Conservation (phyloP, 92 coral and sea anemone genomes). For the Montipora capitata region DNA sequence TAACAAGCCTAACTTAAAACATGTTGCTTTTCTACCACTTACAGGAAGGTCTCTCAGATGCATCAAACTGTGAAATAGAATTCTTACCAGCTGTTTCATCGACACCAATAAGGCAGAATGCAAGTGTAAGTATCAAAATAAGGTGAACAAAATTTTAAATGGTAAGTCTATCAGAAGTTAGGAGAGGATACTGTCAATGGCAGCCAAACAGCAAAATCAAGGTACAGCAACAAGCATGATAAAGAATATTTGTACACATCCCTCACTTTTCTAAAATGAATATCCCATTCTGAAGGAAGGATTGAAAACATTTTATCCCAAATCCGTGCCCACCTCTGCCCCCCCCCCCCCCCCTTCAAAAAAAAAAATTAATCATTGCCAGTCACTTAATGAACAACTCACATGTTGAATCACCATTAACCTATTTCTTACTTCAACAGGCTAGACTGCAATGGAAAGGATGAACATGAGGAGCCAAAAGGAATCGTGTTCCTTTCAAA, state of each 20-base stretch:
- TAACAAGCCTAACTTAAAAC: not conserved
- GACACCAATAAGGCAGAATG: not conserved
- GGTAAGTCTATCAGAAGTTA: not conserved
- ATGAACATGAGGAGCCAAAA: conserved; percentile 14
- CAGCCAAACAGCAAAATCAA: not conserved
- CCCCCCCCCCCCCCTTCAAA: too few species aligned
- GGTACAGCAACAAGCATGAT: too few species aligned
- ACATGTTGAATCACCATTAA: too few species aligned
- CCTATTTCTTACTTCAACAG: conserved; percentile 25
- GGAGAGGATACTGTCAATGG: too few species aligned
- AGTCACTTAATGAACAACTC: too few species aligned
- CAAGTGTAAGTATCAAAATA: not conserved
- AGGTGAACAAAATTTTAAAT: not conserved
- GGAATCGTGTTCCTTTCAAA: conserved; percentile 63
- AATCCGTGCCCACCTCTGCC: too few species aligned
- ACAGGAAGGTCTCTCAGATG: not conserved
- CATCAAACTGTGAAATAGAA: not conserved
- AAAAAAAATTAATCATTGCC: too few species aligned
- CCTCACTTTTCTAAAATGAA: too few species aligned
- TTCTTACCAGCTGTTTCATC: not conserved
- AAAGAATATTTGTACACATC: too few species aligned
- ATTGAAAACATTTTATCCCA: too few species aligned
- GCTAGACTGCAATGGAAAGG: conserved; percentile 46
- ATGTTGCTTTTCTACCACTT: conserved; percentile 1
- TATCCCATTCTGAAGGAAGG: too few species aligned